Evolutionary conservation across 1,140 invertebrate species (phyloP).

Genomic region (Solen grandis): DNA sequence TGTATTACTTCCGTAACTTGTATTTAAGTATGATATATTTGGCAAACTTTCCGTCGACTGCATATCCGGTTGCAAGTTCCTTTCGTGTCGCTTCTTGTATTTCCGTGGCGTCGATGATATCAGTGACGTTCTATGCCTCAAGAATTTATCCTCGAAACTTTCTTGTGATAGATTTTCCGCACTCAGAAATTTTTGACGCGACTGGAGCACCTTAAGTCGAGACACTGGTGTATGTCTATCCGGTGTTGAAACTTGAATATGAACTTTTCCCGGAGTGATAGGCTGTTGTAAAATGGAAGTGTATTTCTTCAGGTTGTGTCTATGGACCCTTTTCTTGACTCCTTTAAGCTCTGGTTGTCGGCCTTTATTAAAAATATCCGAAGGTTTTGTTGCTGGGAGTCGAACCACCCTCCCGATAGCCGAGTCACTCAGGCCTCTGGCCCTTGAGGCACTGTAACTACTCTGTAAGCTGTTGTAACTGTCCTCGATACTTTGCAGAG

Average conservation of each 20-base stretch:
- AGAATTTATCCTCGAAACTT: slow-evolving; percentile 60
- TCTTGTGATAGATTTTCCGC: slow-evolving; percentile 64
- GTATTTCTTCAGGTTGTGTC: slow-evolving; percentile 51
- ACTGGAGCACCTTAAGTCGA: slow-evolving; percentile 67
- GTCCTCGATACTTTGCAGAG: slow-evolving; percentile 40
- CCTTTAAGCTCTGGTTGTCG: slow-evolving; percentile 40
- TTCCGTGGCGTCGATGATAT: slow-evolving; percentile 43
- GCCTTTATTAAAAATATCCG: slow-evolving; percentile 23
- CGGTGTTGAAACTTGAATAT: slow-evolving; percentile 32
- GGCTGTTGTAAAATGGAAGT: slow-evolving; percentile 61
- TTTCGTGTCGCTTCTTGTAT: slow-evolving; percentile 54
- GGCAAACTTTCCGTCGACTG: slow-evolving; percentile 57
- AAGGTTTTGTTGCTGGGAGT: slow-evolving; percentile 56
- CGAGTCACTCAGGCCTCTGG: slow-evolving; percentile 32
- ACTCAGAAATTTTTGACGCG: slow-evolving; percentile 70
- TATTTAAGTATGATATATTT: not conserved
- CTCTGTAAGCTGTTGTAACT: slow-evolving; percentile 43
- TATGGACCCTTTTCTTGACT: slow-evolving; percentile 48
- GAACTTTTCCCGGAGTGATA: slow-evolving; percentile 42
- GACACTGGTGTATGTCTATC: slow-evolving; percentile 50
- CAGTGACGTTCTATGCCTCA: slow-evolving; percentile 63
- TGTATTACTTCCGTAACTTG: slow-evolving; percentile 27
- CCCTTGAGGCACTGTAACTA: slow-evolving; percentile 5
- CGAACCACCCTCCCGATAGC: slow-evolving; percentile 48
- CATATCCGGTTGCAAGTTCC: slow-evolving; percentile 60